Base-by-base conservation (phyloP, 2,888 invertebrate genomes). In the Dioctria rufipes region DNA sequence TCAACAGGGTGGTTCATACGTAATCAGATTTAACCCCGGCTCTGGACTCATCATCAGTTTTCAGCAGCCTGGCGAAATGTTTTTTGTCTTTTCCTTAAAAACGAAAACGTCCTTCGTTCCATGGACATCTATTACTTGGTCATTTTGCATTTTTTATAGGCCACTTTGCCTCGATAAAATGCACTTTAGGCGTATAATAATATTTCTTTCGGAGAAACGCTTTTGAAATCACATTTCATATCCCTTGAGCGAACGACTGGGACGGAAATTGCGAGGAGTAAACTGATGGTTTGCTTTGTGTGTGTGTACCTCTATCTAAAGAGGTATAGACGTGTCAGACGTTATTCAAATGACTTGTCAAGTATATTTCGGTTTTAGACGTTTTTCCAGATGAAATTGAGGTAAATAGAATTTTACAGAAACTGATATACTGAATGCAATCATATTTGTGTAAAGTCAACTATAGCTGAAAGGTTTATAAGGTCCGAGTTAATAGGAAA, bases 121-220 rank as follows among this genome's bases (percentile, higher is more conserved):
- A 8, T 51, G 51, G 54, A 71, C 40, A 51, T 25, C 54, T 37
- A 71, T 71, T 54, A 71, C 54, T 71, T 51, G 71, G 71, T 54
- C 71, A 39, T 71, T 71, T 71, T 71, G 54, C 54, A 71, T 51
- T 71, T 39, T 71, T 71, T 51, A 71, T 71, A 39, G 11, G 13
- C 54, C 71, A 71, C 40, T 71, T 71, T 71, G 54, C 39, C 11
- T 46, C 71, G 71, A 71, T 71, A 71, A 71, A 71, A 71, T 71
- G 71, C 71, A 71, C 71, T 71, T 71, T 71, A 51, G 71, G 39
- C 71, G 71, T 39, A 71, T 71, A 54, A 71, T 71, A 71, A 54
- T 71, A 71, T 71, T 71, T 71, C 71, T 71, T 71, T 46, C 54
- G 40, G 54, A 37, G 37, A 71, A 51, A 71, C 71, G 54, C 71